Evolutionary conservation across 2,113 vertebrate species (phyloP), one percentile per base, ranked within the genome.

Genomic region (Dipodomys stephensi): DNA sequence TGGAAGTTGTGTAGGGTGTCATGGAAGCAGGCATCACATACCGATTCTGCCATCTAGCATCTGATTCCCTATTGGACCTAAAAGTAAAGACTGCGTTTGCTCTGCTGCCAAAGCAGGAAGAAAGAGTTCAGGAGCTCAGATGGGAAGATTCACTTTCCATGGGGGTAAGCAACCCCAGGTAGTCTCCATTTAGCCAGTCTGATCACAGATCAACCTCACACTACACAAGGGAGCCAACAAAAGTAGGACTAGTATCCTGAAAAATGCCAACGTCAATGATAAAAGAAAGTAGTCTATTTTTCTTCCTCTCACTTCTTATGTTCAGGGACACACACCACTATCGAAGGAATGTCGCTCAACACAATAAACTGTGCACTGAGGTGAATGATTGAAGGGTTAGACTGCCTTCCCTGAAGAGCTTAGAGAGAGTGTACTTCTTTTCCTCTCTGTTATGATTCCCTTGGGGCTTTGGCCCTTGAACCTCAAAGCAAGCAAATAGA

Each of bases 381-480:
- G 7, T 93, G 65, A 74, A 28, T 60, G 62, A 32, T 4, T 65
- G 35, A 83, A 3, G 11, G 12, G 71, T 1, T 28, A 39, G n/a
- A 30, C 1, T 30, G 64, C 32, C 73, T 93, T 71, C 68, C 88
- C 69, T 32, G 35, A 87, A 92, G 77, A 72, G 53, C 73, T 78
- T 57, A 84, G 32, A 74, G 32, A 79, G 13, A 79, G 13, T 2
- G 2, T 23, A 16, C 23, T 73, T 95, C 72, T 95, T 89, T 57
- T 90, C 46, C 64, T 90, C n/a, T 88, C 22, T 4, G 30, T 28
- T n/a, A 82, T 67, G 35, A 95, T 82, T 94, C 76, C 60, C 53
- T n/a, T 67, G 16, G n/a, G n/a, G 27, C 28, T 94, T 95, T 87
- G 32, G 67, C 65, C 39, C 53, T 94, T 87, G 74, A 84, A 80